A percentile compares a stretch with the other conserved stretches of the same genome.
Evolutionary conservation across 2,797 vertebrate species (phyloP).

Genomic region (Eulemur mongoz): DNA sequence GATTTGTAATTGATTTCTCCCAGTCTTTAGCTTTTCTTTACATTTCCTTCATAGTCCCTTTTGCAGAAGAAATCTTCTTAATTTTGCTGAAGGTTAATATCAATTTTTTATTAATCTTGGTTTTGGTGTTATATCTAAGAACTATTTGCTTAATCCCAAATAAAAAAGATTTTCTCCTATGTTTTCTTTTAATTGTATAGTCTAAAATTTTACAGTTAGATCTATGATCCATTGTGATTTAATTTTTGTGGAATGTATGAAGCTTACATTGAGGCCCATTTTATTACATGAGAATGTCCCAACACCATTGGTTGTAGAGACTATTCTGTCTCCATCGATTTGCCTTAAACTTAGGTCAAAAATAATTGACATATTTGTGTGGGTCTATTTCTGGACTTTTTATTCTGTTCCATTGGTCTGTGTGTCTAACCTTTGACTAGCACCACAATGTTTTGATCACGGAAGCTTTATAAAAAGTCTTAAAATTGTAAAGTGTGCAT

Average conservation of each 20-base stretch:
- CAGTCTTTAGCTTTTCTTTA: background rate
- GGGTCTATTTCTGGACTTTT: background rate
- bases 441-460: background rate
- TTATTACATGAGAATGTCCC: background rate
- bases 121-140: background rate
- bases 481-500: background rate
- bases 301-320: background rate
- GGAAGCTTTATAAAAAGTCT: background rate
- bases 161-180: background rate
- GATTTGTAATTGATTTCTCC: background rate
- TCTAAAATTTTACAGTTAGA: slow-evolving; percentile 22
- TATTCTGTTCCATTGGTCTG: background rate
- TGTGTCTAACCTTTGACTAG: background rate
- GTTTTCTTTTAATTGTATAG: background rate
- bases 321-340: background rate
- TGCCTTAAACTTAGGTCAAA: background rate
- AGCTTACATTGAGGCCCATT: background rate
- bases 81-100: background rate
- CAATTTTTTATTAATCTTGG: background rate
- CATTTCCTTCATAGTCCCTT: background rate
- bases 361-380: background rate
- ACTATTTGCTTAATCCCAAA: background rate
- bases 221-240: background rate
- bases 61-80: background rate
- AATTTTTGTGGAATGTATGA: background rate